Evolutionary conservation across 2,113 vertebrate genomes (phyloP).

Genomic region (Chascanopsetta lugubris): DNA sequence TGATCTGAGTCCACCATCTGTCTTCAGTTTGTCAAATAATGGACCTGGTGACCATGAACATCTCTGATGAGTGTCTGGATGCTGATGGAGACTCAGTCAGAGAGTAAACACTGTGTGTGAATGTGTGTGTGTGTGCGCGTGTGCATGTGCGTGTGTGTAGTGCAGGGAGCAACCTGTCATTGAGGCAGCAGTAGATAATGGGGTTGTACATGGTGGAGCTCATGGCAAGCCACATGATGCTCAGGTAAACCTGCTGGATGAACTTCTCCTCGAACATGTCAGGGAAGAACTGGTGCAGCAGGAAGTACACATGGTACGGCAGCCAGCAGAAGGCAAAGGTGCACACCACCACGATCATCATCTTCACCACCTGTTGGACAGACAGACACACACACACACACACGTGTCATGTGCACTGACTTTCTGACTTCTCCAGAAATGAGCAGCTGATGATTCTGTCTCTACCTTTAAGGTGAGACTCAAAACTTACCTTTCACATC

Average conservation of each 20-base stretch:
- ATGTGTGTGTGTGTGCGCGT: too few relatives aligned
- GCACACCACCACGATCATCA: constrained; percentile 97
- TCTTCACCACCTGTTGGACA: constrained; percentile 91
- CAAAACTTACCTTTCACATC: too few relatives aligned
- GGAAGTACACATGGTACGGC: constrained; percentile 95
- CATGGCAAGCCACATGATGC: constrained; percentile 97
- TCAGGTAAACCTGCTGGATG: constrained; percentile 95
- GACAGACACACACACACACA: neutral
- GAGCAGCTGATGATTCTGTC: too few relatives aligned
- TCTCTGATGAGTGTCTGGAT: constrained; percentile 11
- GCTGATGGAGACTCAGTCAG: too few relatives aligned
- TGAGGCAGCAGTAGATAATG: constrained; percentile 99
- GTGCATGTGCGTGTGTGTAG: constrained; percentile 8
- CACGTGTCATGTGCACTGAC: neutral
- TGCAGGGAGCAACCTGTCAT: constrained; percentile 86
- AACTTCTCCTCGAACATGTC: constrained; percentile 83
- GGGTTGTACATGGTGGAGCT: constrained; percentile 99
- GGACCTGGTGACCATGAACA: neutral
- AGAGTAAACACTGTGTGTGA: too few relatives aligned
- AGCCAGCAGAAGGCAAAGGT: constrained; percentile 97
- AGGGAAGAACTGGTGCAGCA: constrained; percentile 86
- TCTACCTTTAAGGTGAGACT: too few relatives aligned
- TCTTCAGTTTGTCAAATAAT: constrained; percentile 6
- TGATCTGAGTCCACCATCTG: constrained; percentile 32
- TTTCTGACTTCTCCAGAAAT: neutral